Conservation (phyloP, 1,140 invertebrate species). For the Saxidomus purpurata region DNA sequence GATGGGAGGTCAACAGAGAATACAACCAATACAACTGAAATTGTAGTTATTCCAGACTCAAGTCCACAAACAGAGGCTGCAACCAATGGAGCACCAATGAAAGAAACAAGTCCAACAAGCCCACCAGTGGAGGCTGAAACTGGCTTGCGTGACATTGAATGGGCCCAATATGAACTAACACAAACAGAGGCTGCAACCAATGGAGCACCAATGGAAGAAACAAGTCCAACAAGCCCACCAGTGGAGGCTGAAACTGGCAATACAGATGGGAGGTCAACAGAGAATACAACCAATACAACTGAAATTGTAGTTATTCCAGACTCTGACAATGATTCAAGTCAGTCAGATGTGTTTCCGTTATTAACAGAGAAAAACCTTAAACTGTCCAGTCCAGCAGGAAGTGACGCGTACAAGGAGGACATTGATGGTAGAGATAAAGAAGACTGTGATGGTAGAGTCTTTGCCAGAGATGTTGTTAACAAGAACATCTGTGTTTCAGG, state of each 20-base stretch:
- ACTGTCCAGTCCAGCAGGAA: background rate
- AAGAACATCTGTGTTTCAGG: conserved; percentile 7
- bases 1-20: background rate
- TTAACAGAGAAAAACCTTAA: background rate
- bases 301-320: too few relatives aligned
- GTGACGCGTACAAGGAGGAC: background rate
- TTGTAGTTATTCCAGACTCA: too few relatives aligned
- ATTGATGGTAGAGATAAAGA: background rate
- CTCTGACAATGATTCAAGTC: conserved; percentile 12
- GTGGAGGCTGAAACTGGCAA: too few relatives aligned
- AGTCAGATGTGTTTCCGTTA: conserved; percentile 16
- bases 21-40: background rate
- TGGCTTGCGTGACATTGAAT: too few relatives aligned
- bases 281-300: background rate
- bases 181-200: background rate
- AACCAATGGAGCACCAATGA: too few relatives aligned
- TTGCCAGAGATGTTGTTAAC: background rate
- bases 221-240: too few relatives aligned
- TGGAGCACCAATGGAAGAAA: too few relatives aligned
- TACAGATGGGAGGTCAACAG: background rate
- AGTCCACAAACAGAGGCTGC: too few relatives aligned
- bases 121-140: too few relatives aligned
- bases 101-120: too few relatives aligned
- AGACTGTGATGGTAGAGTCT: too few relatives aligned
- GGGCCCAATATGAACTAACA: too few relatives aligned